Evolutionary conservation across 2,797 vertebrate genomes (phyloP).

Genomic region (Neosilurus mollespiculum): DNA sequence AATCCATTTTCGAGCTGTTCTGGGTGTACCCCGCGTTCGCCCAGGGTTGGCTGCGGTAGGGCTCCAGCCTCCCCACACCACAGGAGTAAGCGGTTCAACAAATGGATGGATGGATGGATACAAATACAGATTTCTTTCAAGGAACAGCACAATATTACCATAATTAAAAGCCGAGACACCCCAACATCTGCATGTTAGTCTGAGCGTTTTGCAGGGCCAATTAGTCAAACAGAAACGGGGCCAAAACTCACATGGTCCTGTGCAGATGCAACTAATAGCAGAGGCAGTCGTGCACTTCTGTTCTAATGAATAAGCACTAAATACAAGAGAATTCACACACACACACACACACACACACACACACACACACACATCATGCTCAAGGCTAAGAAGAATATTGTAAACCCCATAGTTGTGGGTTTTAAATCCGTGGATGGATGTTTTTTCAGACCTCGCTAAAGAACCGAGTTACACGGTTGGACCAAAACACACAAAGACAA

Average conservation of each 20-base stretch:
- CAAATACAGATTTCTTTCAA: too few relatives aligned
- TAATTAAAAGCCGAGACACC: background rate
- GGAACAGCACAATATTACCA: too few relatives aligned
- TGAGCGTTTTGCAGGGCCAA: conserved; percentile 57
- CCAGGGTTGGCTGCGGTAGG: too few relatives aligned
- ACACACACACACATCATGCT: background rate
- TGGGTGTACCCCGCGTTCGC: too few relatives aligned
- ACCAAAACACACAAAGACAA: background rate
- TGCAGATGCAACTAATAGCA: conserved; percentile 64
- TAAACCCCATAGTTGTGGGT: background rate
- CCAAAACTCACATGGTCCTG: conserved; percentile 53
- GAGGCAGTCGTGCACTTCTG: conserved; percentile 60
- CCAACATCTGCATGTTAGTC: conserved; percentile 56
- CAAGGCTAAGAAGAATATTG: background rate
- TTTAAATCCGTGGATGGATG: background rate
- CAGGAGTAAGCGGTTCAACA: too few relatives aligned
- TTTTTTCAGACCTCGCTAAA: background rate
- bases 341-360: conserved; percentile 14
- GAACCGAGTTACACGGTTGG: too few relatives aligned
- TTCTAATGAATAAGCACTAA: conserved; percentile 50
- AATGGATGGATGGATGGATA: too few relatives aligned
- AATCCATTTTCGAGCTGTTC: too few relatives aligned
- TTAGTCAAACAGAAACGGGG: conserved; percentile 59
- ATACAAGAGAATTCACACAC: conserved; percentile 25
- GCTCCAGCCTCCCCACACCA: too few relatives aligned